Conservation (phyloP, 2,888 invertebrate species). For the Spicauda simplicius region DNA sequence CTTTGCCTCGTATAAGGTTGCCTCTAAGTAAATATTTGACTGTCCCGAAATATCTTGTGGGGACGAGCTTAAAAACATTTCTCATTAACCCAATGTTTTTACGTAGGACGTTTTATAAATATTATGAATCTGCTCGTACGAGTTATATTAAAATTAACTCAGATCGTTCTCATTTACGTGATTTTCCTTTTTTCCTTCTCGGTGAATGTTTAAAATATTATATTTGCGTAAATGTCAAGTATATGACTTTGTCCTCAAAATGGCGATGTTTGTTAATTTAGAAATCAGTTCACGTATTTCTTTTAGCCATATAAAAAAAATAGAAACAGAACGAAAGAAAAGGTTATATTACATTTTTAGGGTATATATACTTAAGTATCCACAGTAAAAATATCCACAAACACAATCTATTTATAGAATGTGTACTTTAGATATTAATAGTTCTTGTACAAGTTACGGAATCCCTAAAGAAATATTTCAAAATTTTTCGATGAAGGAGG, state of each 20-base stretch:
- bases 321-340: no score
- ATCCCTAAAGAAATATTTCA: background rate
- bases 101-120: slow-evolving; percentile 24
- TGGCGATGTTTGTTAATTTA: no score
- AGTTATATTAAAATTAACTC: slow-evolving; percentile 10
- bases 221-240: no score
- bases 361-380: no score
- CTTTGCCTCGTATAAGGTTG: slow-evolving; percentile 25
- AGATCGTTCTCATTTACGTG: background rate
- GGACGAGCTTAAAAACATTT: slow-evolving; percentile 41
- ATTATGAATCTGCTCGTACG: slow-evolving; percentile 17
- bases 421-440: no score
- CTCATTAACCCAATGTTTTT: slow-evolving; percentile 41
- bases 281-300: no score
- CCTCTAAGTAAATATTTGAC: slow-evolving; percentile 45
- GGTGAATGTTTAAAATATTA: background rate
- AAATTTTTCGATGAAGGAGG: background rate
- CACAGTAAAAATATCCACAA: no score
- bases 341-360: no score
- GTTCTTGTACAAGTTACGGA: no score
- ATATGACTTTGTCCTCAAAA: no score
- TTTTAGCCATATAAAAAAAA: no score
- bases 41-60: slow-evolving; percentile 41
- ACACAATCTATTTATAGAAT: no score
- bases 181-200: slow-evolving; percentile 13